Evolutionary conservation across 2,797 vertebrate species (phyloP).

Genomic region (Liparis tanakae): DNA sequence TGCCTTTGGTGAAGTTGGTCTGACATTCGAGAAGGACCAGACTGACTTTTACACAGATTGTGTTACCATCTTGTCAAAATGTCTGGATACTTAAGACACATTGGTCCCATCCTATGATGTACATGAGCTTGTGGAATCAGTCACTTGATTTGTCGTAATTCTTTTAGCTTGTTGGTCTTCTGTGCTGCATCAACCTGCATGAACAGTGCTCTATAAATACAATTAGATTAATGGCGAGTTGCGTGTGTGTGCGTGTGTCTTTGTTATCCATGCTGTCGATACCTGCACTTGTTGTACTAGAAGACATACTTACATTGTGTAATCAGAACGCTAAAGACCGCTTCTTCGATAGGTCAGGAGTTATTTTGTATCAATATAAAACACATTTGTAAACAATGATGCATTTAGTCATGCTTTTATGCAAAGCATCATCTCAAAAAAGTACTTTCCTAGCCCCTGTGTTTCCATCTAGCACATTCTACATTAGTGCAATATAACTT

Average conservation of each 20-base stretch:
- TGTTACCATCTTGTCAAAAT: not conserved
- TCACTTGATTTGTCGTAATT: not conserved
- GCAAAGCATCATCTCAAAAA: not conserved
- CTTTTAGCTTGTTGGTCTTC: not conserved
- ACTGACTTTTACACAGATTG: not conserved
- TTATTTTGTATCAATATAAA: not conserved
- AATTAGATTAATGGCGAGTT: not conserved
- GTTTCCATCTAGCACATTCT: not conserved
- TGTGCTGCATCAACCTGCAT: not conserved
- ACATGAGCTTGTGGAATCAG: too few species aligned
- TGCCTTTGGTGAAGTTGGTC: not conserved
- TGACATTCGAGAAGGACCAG: not conserved
- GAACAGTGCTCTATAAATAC: not conserved
- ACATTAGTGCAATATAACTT: conserved; percentile 4
- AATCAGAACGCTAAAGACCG: not conserved
- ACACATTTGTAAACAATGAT: not conserved
- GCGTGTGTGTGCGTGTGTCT: not conserved
- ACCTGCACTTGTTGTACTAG: not conserved
- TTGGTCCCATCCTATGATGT: too few species aligned
- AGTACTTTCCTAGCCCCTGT: not conserved
- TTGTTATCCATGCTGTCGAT: not conserved
- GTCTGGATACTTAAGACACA: not conserved
- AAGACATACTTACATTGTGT: not conserved
- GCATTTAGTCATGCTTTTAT: not conserved
- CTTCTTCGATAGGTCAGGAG: not conserved